Percentiles rank a stretch among this genome's conserved stretches.
Conservation (phyloP, 2,888 invertebrate species). For the Sympetrum striolatum region DNA sequence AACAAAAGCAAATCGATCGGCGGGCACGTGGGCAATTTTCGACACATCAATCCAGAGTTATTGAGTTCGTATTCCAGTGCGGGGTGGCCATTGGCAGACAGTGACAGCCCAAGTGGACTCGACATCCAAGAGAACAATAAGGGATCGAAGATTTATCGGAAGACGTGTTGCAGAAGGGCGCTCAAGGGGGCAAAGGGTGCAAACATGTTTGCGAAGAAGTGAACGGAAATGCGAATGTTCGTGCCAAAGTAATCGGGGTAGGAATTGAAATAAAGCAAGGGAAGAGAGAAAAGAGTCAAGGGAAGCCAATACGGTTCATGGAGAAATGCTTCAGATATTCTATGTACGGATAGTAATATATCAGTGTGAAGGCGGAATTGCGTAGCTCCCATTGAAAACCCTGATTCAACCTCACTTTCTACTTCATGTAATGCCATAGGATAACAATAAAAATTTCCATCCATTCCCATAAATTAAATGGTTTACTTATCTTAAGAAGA, state of each 20-base stretch:
- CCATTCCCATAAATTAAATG: too few species aligned
- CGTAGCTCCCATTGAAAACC: too few species aligned
- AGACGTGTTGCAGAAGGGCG: background rate
- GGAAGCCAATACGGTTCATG: too few species aligned
- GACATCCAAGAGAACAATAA: background rate
- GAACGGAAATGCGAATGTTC: background rate
- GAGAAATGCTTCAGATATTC: too few species aligned
- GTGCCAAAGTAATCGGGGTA: background rate
- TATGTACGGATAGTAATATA: too few species aligned
- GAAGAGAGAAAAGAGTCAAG: background rate
- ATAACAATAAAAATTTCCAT: too few species aligned
- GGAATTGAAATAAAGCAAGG: background rate
- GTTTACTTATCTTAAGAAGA: too few species aligned
- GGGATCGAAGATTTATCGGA: background rate
- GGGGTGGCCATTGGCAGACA: background rate
- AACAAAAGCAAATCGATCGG: slow-evolving; percentile 35
- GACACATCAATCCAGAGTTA: slow-evolving; percentile 39
- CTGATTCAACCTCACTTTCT: too few species aligned
- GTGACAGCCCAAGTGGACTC: background rate
- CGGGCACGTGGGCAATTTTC: slow-evolving; percentile 43
- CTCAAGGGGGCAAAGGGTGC: background rate
- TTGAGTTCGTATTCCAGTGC: slow-evolving; percentile 18
- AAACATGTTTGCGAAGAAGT: background rate
- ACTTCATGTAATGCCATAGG: too few species aligned
- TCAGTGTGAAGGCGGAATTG: too few species aligned